Base-by-base conservation (phyloP, 2,113 vertebrate species). In the Pungitius pungitius region DNA sequence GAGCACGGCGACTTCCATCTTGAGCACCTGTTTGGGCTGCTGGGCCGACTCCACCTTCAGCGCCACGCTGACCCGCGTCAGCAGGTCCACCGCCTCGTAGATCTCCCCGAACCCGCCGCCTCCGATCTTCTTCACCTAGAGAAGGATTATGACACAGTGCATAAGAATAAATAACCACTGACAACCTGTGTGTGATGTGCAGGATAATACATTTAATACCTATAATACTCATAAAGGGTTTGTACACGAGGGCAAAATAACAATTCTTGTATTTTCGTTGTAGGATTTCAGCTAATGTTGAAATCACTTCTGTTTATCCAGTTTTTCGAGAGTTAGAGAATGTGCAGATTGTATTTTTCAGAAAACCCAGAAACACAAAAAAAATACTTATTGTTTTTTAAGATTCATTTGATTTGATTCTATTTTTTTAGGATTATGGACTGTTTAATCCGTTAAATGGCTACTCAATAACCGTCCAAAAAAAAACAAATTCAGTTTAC, bases 81-180 rank as follows among this genome's bases (percentile, higher is more conserved):
- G 93, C 88, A 97, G 91, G 89, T 99, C 98, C 93, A 96, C 77
- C 2, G 97, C 97, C 93, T 99, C 98, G 92, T 99, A 99, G 92
- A 99, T 99, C 94, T 99, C 97, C 89, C 98, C 98, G 78, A 99
- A 99, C 42, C 98, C 98, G 17, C 98, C 98, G 1, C 98, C 98
- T 45, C 98, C 98, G 62, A 99, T 99, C 92, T 99, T 99, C 89
- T 97, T 97, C 81, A 94, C 79, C 98, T 99, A 72, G n/a, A 86
- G 43, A 47, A 47, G 57, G 51, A 43, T 0, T 35, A 24, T 13
- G 42, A 72, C 33, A 61, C 54, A 24, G 1, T 10, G 14, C n/a
- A 6, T 69, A 8, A 75, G 26, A 57, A 45, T 1, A 63, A 18
- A 54, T 26, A 5, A 9, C 4, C 20, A 12, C 17, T 8, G n/a